Evolutionary conservation across 2,888 invertebrate species (phyloP).

Genomic region (Octonoba sinensis): DNA sequence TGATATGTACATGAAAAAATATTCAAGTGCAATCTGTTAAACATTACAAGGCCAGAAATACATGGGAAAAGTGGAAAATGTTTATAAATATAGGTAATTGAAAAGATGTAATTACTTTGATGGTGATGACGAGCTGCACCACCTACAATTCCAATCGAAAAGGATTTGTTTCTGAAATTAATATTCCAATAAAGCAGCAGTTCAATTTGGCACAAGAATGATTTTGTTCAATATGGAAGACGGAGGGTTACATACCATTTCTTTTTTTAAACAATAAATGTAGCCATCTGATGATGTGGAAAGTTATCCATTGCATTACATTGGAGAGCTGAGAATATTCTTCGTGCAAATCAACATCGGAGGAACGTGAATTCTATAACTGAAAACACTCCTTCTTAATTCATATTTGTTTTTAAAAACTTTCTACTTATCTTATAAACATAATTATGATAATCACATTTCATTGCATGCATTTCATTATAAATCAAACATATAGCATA

Average conservation of each 20-base stretch:
- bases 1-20: slow-evolving; percentile 64
- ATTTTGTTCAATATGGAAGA: slow-evolving; percentile 60
- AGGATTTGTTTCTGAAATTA: too few species aligned
- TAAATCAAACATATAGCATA: too few species aligned
- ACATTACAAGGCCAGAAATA: slow-evolving; percentile 58
- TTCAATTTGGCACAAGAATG: slow-evolving; percentile 43
- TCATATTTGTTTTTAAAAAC: too few species aligned
- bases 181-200: too few species aligned
- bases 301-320: background rate
- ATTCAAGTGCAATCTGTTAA: slow-evolving; percentile 53
- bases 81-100: slow-evolving; percentile 9
- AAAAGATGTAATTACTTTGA: slow-evolving; percentile 42
- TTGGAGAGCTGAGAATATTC: too few species aligned
- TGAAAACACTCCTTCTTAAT: too few species aligned
- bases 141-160: background rate
- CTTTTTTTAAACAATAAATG: slow-evolving; percentile 5
- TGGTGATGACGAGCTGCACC: slow-evolving; percentile 10
- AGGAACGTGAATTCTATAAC: too few species aligned
- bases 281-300: slow-evolving; percentile 16
- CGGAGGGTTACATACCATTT: slow-evolving; percentile 12
- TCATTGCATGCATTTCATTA: too few species aligned
- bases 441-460: too few species aligned
- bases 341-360: too few species aligned
- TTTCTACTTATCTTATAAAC: too few species aligned
- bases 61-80: slow-evolving; percentile 25